Percentiles rank a stretch among this genome's conserved stretches.
phyloP scores from a whole-genome alignment of 2,797 vertebrate genomes.

The Eulemur coronatus region DNA sequence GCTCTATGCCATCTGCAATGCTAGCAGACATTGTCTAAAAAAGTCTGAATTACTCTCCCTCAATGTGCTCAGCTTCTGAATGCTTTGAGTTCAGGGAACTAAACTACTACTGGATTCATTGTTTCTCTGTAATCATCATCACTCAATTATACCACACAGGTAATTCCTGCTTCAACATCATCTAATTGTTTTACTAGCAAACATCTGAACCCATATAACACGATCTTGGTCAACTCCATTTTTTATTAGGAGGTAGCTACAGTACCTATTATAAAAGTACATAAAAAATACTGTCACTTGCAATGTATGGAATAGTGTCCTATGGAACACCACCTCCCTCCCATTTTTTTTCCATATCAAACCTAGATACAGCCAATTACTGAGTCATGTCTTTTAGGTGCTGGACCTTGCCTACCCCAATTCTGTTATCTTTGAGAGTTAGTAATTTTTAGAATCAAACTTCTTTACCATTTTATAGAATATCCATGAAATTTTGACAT shows the following conservation, averaged over 20 bases:
- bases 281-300: neutral
- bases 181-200: neutral
- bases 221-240: neutral
- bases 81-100: neutral
- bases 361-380: neutral
- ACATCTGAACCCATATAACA: neutral
- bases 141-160: neutral
- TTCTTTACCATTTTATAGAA: neutral
- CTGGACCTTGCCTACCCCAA: neutral
- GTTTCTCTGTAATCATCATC: neutral
- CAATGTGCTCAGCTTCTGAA: neutral
- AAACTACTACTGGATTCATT: neutral
- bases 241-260: neutral
- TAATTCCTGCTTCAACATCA: neutral
- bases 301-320: neutral
- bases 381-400: neutral
- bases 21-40: neutral
- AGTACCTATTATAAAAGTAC: neutral
- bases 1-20: neutral
- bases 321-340: neutral
- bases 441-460: neutral
- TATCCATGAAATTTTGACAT: neutral
- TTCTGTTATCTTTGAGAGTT: neutral
- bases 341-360: too few species aligned
- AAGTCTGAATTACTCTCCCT: neutral